Evolutionary conservation across 2,113 vertebrate species (phyloP).

Genomic region (Brevimyrus niger): DNA sequence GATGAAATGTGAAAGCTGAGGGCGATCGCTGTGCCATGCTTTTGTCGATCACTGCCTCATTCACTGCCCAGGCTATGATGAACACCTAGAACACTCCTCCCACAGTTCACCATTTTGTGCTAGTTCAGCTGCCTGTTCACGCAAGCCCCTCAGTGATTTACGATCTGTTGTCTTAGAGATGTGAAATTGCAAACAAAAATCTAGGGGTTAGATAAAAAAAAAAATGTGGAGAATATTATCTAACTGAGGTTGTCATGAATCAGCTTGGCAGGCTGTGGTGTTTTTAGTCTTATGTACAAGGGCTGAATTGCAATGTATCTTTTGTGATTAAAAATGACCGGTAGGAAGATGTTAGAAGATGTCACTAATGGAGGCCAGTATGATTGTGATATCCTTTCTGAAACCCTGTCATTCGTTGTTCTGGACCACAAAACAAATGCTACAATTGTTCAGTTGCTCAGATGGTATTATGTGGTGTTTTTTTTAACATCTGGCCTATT

Average conservation of each 20-base stretch:
- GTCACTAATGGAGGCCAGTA: not conserved
- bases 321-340: not conserved
- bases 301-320: not conserved
- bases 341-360: not conserved
- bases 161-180: not conserved
- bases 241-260: conserved; percentile 1
- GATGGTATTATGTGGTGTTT: not conserved
- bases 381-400: not conserved
- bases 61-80: not conserved
- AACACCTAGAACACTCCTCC: not conserved
- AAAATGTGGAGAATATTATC: not conserved
- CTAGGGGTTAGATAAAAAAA: not conserved
- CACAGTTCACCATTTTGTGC: not conserved
- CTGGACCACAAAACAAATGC: not conserved
- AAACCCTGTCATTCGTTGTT: not conserved
- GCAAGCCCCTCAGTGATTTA: not conserved
- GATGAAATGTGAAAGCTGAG: not conserved
- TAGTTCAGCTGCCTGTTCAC: not conserved
- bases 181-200: not conserved
- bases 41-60: not conserved
- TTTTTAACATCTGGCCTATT: not conserved
- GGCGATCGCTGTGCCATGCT: not conserved
- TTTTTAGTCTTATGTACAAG: not conserved
- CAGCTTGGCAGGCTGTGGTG: not conserved
- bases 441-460: not conserved